phyloP scores from a whole-genome alignment of 53 echinoderm and acorn worm genomes.

The Paelopatides confundens region DNA sequence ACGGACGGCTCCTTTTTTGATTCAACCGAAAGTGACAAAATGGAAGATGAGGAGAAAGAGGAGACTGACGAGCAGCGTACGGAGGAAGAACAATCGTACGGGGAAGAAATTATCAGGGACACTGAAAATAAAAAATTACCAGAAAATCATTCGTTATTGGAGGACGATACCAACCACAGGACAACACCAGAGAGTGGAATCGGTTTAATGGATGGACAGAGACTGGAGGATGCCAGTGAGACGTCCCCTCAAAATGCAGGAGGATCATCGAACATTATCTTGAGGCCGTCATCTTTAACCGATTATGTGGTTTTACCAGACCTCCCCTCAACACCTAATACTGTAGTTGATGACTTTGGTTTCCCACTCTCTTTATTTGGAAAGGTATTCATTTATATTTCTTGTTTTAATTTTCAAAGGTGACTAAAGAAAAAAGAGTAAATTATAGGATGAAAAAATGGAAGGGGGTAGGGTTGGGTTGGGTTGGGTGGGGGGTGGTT shows the following conservation, averaged over 20 bases:
- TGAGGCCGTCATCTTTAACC: constrained; percentile 2
- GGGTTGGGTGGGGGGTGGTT: no score
- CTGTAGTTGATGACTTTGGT: constrained; percentile 84
- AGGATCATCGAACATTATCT: background rate
- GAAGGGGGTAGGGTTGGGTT: no score
- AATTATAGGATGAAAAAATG: no score
- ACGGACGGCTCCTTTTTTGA: background rate
- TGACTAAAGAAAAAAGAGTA: no score
- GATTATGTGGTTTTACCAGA: constrained; percentile 86
- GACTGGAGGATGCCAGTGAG: constrained; percentile 8
- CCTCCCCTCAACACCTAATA: constrained; percentile 63
- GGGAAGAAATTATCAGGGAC: background rate
- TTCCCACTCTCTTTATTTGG: constrained; percentile 97
- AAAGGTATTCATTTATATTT: constrained; percentile 81
- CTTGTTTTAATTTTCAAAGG: no score
- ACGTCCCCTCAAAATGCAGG: background rate
- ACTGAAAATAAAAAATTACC: background rate
- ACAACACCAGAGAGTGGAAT: constrained; percentile 37
- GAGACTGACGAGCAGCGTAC: background rate
- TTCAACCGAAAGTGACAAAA: background rate
- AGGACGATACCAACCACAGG: constrained; percentile 4
- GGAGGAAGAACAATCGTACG: background rate
- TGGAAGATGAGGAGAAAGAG: background rate
- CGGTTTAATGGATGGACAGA: constrained; percentile 30
- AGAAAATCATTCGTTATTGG: background rate